Base-by-base conservation (phyloP, 2,113 vertebrate genomes). In the Sander lucioperca region DNA sequence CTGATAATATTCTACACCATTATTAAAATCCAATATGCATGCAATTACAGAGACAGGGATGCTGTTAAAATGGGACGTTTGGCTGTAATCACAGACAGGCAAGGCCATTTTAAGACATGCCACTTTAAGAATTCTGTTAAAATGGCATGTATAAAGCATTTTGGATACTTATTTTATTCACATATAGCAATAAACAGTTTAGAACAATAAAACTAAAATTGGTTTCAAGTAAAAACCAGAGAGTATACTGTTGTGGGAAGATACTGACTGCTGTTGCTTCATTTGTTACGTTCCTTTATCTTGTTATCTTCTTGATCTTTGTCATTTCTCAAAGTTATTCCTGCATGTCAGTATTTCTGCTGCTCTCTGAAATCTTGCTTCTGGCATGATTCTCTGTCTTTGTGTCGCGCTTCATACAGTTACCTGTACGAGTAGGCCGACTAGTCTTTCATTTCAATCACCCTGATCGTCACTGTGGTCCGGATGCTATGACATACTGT, bases 1-100 rank as follows among this genome's bases (percentile, higher is more conserved):
- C 91, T 93, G 93, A 93, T 94, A 89, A 93, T 93, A 93, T 94
- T 93, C 93, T 85, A 69, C 92, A 84, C 84, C 83, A 67, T 94
- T 95, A 95, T 95, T 94, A 94, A 94, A 94, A 94, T 94, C 92
- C 88, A 93, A 92, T 93, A 93, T 91, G 90, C 82, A 83, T 86
- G 86, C 83, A 90, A 93, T 95, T 95, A 94, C 84, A 86, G 71
- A 89, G 76, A 74, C 70, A 65, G 88, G 50, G 78, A 76, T 83
- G 90, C 78, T 62, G 82, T 86, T 91, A 88, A 89, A 91, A 84
- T 48, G 23, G 76, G 74, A 58, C 21, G 53, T 58, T 43, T 50
- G 78, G 77, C 83, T 86, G 79, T 75, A 88, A 80, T 86, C 68
- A 56, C 74, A 79, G 87, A 85, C 64, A 82, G 82, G 78, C 58